Evolutionary conservation across 2,888 invertebrate genomes (phyloP).

Genomic region (Drosophila rellima): DNA sequence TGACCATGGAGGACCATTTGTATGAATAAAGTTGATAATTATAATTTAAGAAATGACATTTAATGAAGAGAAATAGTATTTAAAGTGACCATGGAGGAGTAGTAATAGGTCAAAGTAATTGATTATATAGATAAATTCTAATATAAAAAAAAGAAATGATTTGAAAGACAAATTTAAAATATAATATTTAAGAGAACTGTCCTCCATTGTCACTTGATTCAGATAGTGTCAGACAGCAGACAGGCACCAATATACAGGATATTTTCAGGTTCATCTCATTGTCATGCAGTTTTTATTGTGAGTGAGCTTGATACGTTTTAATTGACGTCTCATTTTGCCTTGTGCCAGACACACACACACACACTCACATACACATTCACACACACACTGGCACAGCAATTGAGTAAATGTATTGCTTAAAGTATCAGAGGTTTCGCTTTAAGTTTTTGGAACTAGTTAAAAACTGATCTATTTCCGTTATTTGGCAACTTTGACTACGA

Average conservation of each 20-base stretch:
- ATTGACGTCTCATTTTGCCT: constrained; percentile 73
- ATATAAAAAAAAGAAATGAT: no score
- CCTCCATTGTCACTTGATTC: background rate
- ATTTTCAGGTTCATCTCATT: background rate
- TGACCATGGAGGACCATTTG: background rate
- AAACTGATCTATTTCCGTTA: constrained; percentile 71
- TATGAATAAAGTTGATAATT: no score
- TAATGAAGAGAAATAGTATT: no score
- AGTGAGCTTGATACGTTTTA: constrained; percentile 64
- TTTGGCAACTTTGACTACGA: constrained; percentile 58
- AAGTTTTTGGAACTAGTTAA: constrained; percentile 45
- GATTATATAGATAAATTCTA: no score
- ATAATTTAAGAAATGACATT: no score
- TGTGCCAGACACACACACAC: constrained; percentile 15
- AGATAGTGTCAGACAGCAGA: background rate
- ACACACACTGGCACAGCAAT: constrained; percentile 13
- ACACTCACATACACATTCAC: background rate
- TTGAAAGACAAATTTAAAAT: background rate
- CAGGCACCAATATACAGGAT: constrained; percentile 12
- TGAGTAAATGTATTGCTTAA: constrained; percentile 45
- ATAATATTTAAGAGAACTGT: no score
- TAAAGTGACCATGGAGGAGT: background rate
- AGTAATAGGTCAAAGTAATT: background rate
- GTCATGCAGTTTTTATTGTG: background rate
- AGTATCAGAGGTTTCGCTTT: constrained; percentile 43